Base-by-base conservation (phyloP, 2,113 vertebrate species). In the Sitta europaea region DNA sequence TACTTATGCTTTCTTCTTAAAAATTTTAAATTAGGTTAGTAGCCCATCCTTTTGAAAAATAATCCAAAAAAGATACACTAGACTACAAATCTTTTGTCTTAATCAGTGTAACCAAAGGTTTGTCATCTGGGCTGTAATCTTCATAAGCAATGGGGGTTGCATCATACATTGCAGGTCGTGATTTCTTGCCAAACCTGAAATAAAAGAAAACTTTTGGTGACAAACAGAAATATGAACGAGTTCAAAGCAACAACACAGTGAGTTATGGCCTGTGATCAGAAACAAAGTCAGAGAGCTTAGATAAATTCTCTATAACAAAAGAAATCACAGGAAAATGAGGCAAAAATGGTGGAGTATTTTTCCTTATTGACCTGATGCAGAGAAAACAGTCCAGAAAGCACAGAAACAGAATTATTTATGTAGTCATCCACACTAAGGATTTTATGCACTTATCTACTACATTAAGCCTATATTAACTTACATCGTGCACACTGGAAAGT, bases 61-160 rank as follows among this genome's bases (percentile, higher is more conserved):
- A 98, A 98, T 95, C 91, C 92, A 91, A 96, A 96, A 96, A 96
- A 96, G 95, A 96, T 93, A 93, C 77, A 97, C 92, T 97, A 96
- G 95, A 96, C 99, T 99, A 99, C 99, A 99, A 99, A 99, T 99
- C 99, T 98, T 99, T 99, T 38, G 99, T 99, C 98, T 99, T 99
- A 97, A 99, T 99, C 96, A 99, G 98, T 79, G 99, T 99, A 91
- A 99, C 99, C 98, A 99, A 97, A 71, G 99, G 99, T 96, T 99
- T 99, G 98, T 99, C 99, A 53, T 99, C 99, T 6, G 99, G 98
- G 93, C 99, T 99, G 98, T 99, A 99, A 97, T 99, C 99, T 97
- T 99, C 99, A 20, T 99, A 99, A 92, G 98, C 98, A 83, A 99
- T 99, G 59, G 99, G 99, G 28, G 99, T 99, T 88, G 99, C 99